Conservation (phyloP, 2,888 invertebrate genomes). For the Glaucopsyche alexis region DNA sequence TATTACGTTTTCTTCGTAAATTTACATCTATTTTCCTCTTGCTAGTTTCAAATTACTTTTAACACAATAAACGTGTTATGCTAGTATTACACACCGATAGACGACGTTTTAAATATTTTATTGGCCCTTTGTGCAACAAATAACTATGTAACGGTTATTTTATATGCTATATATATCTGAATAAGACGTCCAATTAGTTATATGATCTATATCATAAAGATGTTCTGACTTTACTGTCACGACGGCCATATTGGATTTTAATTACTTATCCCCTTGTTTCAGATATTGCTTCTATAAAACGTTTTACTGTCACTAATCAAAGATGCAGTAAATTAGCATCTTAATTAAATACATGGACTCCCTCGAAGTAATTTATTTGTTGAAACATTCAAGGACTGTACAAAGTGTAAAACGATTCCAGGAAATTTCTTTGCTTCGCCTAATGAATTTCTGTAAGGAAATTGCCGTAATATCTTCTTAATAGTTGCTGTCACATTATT, state of each 20-base stretch:
- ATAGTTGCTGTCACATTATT: background rate
- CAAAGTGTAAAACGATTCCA: background rate
- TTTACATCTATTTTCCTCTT: background rate
- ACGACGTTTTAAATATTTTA: slow-evolving; percentile 18
- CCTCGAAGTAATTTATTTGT: background rate
- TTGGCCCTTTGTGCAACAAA: slow-evolving; percentile 11
- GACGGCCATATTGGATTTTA: slow-evolving; percentile 41
- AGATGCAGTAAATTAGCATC: slow-evolving; percentile 26
- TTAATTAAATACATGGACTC: slow-evolving; percentile 27
- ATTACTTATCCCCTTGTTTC: slow-evolving; percentile 43
- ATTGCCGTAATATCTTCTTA: too few relatives aligned
- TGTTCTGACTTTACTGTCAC: slow-evolving; percentile 15
- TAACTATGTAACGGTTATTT: slow-evolving; percentile 3
- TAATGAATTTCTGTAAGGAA: background rate
- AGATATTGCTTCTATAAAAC: slow-evolving; percentile 36
- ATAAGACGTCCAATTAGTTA: slow-evolving; percentile 25
- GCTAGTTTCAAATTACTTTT: background rate
- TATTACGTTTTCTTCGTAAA: too few relatives aligned
- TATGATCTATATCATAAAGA: slow-evolving; percentile 26
- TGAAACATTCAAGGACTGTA: background rate
- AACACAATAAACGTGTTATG: background rate
- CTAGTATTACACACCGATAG: background rate
- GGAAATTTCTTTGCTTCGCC: background rate
- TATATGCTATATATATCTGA: slow-evolving; percentile 4
- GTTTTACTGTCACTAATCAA: slow-evolving; percentile 30